phyloP scores from a whole-genome alignment of 2,888 invertebrate species.

The Phrixothrix hirtus region DNA sequence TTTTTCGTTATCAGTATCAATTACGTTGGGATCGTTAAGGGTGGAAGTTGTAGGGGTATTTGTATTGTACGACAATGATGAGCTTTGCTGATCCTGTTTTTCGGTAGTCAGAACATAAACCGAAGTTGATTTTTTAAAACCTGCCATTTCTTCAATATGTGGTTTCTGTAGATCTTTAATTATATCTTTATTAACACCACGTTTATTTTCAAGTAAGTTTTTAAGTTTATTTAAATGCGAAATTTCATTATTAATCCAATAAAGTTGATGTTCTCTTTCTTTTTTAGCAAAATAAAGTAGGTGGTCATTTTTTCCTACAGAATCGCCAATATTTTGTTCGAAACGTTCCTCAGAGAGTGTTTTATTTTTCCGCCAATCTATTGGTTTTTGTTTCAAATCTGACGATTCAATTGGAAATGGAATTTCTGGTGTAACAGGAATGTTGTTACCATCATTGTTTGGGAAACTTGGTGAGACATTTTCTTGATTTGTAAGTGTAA shows the following conservation, averaged over 20 bases:
- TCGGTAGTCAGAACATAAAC: slow-evolving; percentile 45
- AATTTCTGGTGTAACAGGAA: not conserved
- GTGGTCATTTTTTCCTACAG: slow-evolving; percentile 31
- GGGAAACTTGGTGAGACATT: not conserved
- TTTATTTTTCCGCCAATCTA: slow-evolving; percentile 56
- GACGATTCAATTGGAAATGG: not conserved
- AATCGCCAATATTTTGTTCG: slow-evolving; percentile 38
- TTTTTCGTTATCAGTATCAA: slow-evolving; percentile 2
- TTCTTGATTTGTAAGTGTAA: not conserved
- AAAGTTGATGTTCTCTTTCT: slow-evolving; percentile 60
- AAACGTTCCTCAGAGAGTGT: slow-evolving; percentile 58
- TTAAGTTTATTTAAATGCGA: slow-evolving; percentile 61
- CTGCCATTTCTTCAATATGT: slow-evolving; percentile 27
- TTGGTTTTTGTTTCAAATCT: slow-evolving; percentile 47
- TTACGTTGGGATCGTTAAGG: not conserved
- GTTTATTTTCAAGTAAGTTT: slow-evolving; percentile 45
- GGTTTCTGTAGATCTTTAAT: slow-evolving; percentile 11
- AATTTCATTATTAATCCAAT: slow-evolving; percentile 64
- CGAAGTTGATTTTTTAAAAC: slow-evolving; percentile 41
- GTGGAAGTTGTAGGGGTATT: not conserved
- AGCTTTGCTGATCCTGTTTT: slow-evolving; percentile 3
- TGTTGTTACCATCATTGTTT: not conserved
- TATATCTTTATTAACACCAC: not conserved
- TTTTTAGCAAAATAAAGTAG: slow-evolving; percentile 55
- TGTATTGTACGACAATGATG: not conserved